Percentiles rank a stretch among this genome's conserved stretches.
Evolutionary conservation across 2,797 vertebrate species (phyloP).

Genomic region (Tapirus indicus): DNA sequence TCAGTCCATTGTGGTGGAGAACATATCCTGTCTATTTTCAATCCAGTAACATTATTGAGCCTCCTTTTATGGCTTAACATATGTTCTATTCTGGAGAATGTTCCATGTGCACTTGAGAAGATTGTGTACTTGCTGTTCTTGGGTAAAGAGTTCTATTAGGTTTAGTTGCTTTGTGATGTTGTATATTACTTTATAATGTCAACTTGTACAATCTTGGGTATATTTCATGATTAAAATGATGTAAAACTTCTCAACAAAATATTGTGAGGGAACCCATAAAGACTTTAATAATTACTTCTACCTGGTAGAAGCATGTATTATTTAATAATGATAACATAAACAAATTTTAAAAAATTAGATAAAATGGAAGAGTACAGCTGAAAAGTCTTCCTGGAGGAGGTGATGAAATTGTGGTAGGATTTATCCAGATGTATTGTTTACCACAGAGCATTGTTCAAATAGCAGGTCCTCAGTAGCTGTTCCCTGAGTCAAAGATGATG

Average conservation of each 20-base stretch:
- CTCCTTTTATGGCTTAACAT: conserved; percentile 28
- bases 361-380: not conserved
- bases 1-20: not conserved
- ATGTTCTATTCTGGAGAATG: not conserved
- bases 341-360: not conserved
- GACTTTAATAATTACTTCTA: conserved; percentile 46
- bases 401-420: not conserved
- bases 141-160: not conserved
- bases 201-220: not conserved
- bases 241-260: conserved; percentile 23
- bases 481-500: not conserved
- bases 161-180: not conserved
- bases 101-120: not conserved
- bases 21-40: conserved; percentile 5
- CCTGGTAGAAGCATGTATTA: not conserved
- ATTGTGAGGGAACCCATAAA: not conserved
- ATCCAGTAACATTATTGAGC: conserved; percentile 1
- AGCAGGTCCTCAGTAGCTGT: not conserved
- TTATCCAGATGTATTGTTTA: not conserved
- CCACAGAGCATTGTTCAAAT: not conserved
- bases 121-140: not conserved
- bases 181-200: not conserved
- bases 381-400: not conserved
- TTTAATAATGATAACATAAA: conserved; percentile 41
- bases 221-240: not conserved